A percentile compares a stretch with the other conserved stretches of the same genome.
These are phyloP conservation scores for Drosophila athabasca DNA, from an alignment of 1,140 invertebrate genomes.

Conservation along the genomic window DNA sequence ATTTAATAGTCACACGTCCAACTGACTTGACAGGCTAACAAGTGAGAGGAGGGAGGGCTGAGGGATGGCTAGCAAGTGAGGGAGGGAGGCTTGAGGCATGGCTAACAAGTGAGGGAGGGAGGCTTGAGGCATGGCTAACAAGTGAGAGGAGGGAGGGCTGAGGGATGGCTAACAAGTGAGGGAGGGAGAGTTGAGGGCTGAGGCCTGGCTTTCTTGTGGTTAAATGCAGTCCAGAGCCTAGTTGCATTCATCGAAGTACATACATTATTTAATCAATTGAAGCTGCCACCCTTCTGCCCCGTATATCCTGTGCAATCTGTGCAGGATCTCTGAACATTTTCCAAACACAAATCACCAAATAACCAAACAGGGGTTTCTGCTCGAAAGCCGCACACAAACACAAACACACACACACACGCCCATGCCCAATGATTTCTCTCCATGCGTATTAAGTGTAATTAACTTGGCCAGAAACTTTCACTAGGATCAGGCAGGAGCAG, in stretches of 20 bases:
- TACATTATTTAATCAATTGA: not conserved
- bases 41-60: too few relatives aligned
- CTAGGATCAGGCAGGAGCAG: conserved; percentile 11
- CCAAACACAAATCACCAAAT: conserved; percentile 71
- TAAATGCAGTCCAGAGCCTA: too few relatives aligned
- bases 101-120: too few relatives aligned
- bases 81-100: too few relatives aligned
- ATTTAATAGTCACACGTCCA: conserved; percentile 48
- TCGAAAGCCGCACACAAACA: conserved; percentile 40
- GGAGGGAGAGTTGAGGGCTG: too few relatives aligned
- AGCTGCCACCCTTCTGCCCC: not conserved
- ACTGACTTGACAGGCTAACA: not conserved
- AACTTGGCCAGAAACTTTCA: conserved; percentile 61
- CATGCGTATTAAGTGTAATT: conserved; percentile 77
- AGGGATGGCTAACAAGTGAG: too few relatives aligned
- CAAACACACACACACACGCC: too few relatives aligned
- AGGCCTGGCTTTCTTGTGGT: too few relatives aligned
- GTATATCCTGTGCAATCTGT: not conserved
- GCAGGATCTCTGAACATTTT: conserved; percentile 23
- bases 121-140: too few relatives aligned
- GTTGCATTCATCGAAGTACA: too few relatives aligned
- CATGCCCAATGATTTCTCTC: conserved; percentile 1
- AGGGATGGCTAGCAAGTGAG: too few relatives aligned
- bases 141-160: too few relatives aligned
- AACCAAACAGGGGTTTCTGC: conserved; percentile 66